Base-by-base conservation (phyloP, 2,888 invertebrate species). In the Scelioninae gen. 1 region DNA sequence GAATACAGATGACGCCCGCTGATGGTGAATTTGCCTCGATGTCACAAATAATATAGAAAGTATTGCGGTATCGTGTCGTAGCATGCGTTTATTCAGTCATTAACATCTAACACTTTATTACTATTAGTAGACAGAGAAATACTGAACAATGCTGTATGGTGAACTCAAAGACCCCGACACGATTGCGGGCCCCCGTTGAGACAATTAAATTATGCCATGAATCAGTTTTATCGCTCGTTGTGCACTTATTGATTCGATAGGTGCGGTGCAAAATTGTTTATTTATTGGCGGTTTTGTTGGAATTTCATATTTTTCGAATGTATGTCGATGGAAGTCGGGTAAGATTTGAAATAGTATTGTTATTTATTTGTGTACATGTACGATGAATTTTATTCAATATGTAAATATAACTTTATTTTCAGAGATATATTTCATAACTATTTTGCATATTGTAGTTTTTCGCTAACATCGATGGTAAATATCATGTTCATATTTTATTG, bases 31-130 rank as follows among this genome's bases (percentile, higher is more conserved):
- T 69, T 68, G 51, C 29, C 34, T 56, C 40, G n/a, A 16, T 68
- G 55, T 68, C 43, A 58, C 51, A 55, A 74, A 55, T 60, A 51
- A n/a, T n/a, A 58, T 69, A 32, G 49, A 5, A 49, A 38, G 15
- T 13, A 55, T 31, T 38, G 51, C 47, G 40, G 38, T 38, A 53
- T 53, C 16, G 9, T 38, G 49, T 49, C 32, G 16, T 53, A 7
- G 23, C 51, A 13, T 31, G 15, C 43, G 55, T 43, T 68, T 53
- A 55, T 55, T 55, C 31, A 53, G 40, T 68, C 40, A 68, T 68
- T 68, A 66, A 43, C 55, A 55, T 55, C 55, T 55, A 68, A 55
- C 34, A 47, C 34, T 69, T 69, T 69, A 69, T 69, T 69, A 56
- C 55, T 11, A 34, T 69, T 56, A 53, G 53, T 13, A 51, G 16